Conservation (phyloP, 2,888 invertebrate genomes). For the Agelastica alni region DNA sequence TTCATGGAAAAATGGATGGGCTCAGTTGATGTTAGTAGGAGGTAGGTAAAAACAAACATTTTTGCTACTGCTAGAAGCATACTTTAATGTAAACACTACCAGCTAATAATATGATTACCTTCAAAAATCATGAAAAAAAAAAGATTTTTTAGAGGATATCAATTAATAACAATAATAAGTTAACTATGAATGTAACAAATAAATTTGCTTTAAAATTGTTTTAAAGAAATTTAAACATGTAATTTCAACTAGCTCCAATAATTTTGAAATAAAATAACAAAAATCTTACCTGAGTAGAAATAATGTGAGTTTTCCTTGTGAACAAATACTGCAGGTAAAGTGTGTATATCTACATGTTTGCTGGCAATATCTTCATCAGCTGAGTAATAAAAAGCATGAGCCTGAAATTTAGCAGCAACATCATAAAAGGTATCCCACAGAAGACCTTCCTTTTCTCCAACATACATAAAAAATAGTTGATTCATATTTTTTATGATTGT, state of each 20-base stretch:
- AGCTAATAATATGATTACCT: no score
- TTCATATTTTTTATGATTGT: constrained; percentile 75
- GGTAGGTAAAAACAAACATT: no score
- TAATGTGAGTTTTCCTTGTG: constrained; percentile 82
- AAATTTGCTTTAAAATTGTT: no score
- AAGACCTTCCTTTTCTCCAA: constrained; percentile 75
- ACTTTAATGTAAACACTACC: no score
- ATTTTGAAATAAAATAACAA: neutral
- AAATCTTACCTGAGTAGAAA: constrained; percentile 67
- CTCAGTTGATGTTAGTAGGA: no score
- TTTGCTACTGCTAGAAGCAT: no score
- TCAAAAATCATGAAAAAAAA: neutral
- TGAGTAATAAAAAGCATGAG: constrained; percentile 86
- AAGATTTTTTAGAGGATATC: no score
- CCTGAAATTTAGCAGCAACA: constrained; percentile 78
- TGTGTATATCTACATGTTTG: constrained; percentile 69
- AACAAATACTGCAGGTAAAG: constrained; percentile 77
- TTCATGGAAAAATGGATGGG: no score
- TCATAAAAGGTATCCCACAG: constrained; percentile 73
- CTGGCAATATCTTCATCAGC: constrained; percentile 71
- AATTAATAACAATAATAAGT: no score
- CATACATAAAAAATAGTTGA: constrained; percentile 85
- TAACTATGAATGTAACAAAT: no score
- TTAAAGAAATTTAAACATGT: no score
- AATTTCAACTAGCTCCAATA: no score